Evolutionary conservation across 2,113 vertebrate species (phyloP).

Genomic region (Aphyosemion australe): DNA sequence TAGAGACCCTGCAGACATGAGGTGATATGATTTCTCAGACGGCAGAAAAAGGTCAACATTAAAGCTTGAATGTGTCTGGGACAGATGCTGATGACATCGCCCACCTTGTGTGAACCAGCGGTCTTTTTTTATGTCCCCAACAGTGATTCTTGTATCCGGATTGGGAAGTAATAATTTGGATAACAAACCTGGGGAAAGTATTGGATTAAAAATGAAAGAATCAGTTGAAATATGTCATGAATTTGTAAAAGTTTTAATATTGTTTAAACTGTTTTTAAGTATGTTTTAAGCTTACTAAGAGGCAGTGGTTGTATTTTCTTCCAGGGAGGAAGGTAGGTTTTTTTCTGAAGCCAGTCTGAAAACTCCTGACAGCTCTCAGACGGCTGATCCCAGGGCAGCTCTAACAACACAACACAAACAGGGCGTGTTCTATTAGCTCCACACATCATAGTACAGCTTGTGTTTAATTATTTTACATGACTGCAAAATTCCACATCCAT

Average conservation of each 20-base stretch:
- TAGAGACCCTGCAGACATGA: slow-evolving; percentile 35
- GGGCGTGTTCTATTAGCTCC: too few species aligned
- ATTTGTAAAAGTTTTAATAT: neutral
- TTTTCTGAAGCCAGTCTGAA: slow-evolving; percentile 93
- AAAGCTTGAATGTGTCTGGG: neutral
- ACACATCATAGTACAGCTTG: too few species aligned
- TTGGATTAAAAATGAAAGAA: neutral
- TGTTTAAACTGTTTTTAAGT: neutral
- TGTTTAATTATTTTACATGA: too few species aligned
- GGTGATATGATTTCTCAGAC: neutral
- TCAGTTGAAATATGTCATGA: too few species aligned
- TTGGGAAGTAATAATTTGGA: slow-evolving; percentile 87
- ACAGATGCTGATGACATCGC: slow-evolving; percentile 16
- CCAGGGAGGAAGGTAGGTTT: slow-evolving; percentile 92
- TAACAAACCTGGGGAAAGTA: slow-evolving; percentile 82
- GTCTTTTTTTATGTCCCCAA: slow-evolving; percentile 90
- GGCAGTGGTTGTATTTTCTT: slow-evolving; percentile 90
- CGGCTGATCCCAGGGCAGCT: slow-evolving; percentile 97
- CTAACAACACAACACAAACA: slow-evolving; percentile 63
- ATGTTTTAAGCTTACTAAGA: slow-evolving; percentile 59
- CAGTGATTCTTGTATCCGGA: slow-evolving; percentile 81
- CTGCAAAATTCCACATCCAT: too few species aligned
- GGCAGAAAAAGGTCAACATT: too few species aligned
- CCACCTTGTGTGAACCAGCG: slow-evolving; percentile 84
- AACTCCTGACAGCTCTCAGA: slow-evolving; percentile 93